Conservation (phyloP, 2,888 invertebrate genomes). For the Boloria selene region DNA sequence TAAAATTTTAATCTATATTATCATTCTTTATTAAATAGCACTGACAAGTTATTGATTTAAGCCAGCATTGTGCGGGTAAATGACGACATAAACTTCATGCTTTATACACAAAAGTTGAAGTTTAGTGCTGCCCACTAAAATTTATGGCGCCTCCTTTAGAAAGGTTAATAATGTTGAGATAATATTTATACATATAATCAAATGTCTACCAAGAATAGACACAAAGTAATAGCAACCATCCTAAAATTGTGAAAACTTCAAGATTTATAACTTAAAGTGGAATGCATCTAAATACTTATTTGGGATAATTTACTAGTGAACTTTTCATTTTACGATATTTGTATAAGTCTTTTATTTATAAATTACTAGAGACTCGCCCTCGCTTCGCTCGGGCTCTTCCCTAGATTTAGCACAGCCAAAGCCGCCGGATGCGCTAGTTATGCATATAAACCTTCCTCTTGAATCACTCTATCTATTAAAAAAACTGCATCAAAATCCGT, state of each 20-base stretch:
- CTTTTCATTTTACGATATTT: no score
- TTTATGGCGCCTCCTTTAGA: slow-evolving; percentile 56
- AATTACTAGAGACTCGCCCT: no score
- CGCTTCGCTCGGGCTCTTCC: no score
- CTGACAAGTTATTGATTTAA: slow-evolving; percentile 13
- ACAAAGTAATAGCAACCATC: background rate
- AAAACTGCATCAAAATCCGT: no score
- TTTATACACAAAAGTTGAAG: slow-evolving; percentile 52
- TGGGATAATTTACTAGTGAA: background rate
- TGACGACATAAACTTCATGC: slow-evolving; percentile 54
- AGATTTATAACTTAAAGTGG: background rate
- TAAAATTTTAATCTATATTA: background rate
- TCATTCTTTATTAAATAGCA: slow-evolving; percentile 12
- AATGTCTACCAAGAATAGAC: slow-evolving; percentile 6
- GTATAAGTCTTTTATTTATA: no score
- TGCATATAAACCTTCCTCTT: no score
- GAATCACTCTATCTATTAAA: no score
- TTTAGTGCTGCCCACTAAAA: slow-evolving; percentile 53
- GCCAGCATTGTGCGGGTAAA: slow-evolving; percentile 43
- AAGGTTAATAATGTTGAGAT: slow-evolving; percentile 32
- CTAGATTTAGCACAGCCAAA: no score
- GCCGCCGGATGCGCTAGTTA: no score
- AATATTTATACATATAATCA: slow-evolving; percentile 23
- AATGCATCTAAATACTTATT: no score
- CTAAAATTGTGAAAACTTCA: background rate